phyloP scores from a whole-genome alignment of 2,888 invertebrate genomes.

The Diplazon laetatorius region DNA sequence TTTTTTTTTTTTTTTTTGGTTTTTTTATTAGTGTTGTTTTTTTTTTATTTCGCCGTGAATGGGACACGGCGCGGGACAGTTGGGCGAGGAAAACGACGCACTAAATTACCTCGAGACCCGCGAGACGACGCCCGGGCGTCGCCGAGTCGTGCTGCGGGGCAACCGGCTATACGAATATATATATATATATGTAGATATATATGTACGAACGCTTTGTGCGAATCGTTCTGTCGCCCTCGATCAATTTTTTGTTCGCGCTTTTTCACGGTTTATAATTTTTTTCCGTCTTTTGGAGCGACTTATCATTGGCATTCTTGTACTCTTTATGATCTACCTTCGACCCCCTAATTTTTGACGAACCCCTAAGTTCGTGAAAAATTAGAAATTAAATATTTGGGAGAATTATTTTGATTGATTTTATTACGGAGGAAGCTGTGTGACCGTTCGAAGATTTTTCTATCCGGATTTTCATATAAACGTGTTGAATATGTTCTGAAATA shows the following conservation, averaged over 20 bases:
- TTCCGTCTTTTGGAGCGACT: slow-evolving; percentile 16
- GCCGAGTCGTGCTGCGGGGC: slow-evolving; percentile 58
- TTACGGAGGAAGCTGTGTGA: too few species aligned
- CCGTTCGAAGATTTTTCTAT: too few species aligned
- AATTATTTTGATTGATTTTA: too few species aligned
- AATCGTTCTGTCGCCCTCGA: slow-evolving; percentile 7
- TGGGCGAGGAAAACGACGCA: slow-evolving; percentile 54
- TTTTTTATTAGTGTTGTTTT: too few species aligned
- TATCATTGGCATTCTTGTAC: not conserved
- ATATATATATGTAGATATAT: too few species aligned
- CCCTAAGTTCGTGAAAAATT: too few species aligned
- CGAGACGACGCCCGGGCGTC: slow-evolving; percentile 60
- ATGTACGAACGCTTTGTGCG: slow-evolving; percentile 36
- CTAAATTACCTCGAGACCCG: slow-evolving; percentile 57
- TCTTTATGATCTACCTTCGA: not conserved
- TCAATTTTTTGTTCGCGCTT: slow-evolving; percentile 60
- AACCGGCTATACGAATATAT: slow-evolving; percentile 53
- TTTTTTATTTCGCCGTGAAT: slow-evolving; percentile 11
- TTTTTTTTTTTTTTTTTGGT: slow-evolving; percentile 2
- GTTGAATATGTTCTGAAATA: too few species aligned
- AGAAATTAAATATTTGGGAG: too few species aligned
- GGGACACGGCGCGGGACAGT: slow-evolving; percentile 15
- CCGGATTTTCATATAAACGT: too few species aligned
- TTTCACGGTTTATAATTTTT: slow-evolving; percentile 58
- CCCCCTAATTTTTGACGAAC: too few species aligned